A percentile compares a stretch with the other conserved stretches of the same genome.
phyloP scores from a whole-genome alignment of 2,113 vertebrate genomes.

The Heloderma charlesbogerti region DNA sequence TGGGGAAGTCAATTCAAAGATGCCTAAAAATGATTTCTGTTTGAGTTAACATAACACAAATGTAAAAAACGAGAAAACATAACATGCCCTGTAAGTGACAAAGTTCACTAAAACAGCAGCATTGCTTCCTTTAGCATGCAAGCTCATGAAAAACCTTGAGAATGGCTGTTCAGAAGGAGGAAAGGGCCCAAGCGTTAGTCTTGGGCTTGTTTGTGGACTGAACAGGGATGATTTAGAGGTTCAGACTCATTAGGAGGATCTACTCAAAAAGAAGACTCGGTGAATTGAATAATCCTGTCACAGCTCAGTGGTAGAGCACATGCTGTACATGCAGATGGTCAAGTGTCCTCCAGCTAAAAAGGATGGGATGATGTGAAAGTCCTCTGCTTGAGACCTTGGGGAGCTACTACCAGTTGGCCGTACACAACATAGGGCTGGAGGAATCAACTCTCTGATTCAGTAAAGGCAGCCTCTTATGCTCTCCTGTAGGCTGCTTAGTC shows the following conservation, averaged over 20 bases:
- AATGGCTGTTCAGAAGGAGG: background rate
- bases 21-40: constrained; percentile 60
- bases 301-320: background rate
- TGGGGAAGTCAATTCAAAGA: constrained; percentile 35
- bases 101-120: background rate
- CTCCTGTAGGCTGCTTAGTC: background rate
- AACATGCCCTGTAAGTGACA: background rate
- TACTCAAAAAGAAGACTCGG: background rate
- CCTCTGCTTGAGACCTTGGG: background rate
- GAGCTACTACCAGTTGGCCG: background rate
- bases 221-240: background rate
- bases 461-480: background rate
- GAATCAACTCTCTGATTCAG: background rate
- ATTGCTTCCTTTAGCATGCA: background rate
- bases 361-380: background rate
- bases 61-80: constrained; percentile 37
- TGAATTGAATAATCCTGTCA: background rate
- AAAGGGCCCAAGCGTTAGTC: background rate
- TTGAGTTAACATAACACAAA: constrained; percentile 58
- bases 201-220: background rate
- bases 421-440: background rate
- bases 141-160: background rate
- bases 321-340: background rate
- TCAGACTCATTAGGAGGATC: background rate
- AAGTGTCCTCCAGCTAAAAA: background rate